Conservation (phyloP, 2,797 vertebrate species). For the Anisognathus igniventris region DNA sequence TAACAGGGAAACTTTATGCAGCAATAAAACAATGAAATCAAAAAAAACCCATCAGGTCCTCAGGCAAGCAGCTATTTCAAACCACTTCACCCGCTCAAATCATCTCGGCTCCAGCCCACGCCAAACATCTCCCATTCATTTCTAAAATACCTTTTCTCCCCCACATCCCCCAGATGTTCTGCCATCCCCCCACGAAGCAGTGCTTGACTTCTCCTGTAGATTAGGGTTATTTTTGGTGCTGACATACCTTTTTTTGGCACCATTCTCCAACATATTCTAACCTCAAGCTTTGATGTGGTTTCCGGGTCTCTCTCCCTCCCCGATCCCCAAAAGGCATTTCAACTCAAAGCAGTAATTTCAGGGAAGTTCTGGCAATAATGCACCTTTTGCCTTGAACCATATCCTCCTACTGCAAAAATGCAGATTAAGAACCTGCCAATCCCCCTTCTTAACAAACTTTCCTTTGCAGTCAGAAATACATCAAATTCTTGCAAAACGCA, state of each 20-base stretch:
- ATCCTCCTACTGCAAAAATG: neutral
- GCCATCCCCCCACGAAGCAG: neutral
- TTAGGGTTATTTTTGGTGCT: constrained; percentile 60
- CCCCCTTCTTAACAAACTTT: neutral
- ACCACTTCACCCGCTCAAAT: neutral
- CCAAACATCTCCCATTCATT: constrained; percentile 9
- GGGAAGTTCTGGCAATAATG: constrained; percentile 21
- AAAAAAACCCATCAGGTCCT: constrained; percentile 4
- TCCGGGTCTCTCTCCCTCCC: constrained; percentile 46
- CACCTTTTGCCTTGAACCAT: neutral
- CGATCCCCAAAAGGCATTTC: constrained; percentile 59
- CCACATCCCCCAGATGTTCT: neutral
- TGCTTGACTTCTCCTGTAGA: constrained; percentile 25
- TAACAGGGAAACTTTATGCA: neutral
- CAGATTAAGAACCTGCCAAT: neutral
- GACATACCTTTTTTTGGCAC: constrained; percentile 58
- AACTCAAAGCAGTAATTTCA: constrained; percentile 66
- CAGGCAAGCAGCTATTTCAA: constrained; percentile 20
- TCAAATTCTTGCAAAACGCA: neutral
- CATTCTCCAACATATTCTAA: constrained; percentile 55
- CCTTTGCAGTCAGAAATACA: neutral
- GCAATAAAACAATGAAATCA: neutral
- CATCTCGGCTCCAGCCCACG: neutral
- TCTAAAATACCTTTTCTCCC: constrained; percentile 17
- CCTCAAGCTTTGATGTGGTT: constrained; percentile 68